Base-by-base conservation (phyloP, 2,888 invertebrate genomes). In the Catocala sponsa region DNA sequence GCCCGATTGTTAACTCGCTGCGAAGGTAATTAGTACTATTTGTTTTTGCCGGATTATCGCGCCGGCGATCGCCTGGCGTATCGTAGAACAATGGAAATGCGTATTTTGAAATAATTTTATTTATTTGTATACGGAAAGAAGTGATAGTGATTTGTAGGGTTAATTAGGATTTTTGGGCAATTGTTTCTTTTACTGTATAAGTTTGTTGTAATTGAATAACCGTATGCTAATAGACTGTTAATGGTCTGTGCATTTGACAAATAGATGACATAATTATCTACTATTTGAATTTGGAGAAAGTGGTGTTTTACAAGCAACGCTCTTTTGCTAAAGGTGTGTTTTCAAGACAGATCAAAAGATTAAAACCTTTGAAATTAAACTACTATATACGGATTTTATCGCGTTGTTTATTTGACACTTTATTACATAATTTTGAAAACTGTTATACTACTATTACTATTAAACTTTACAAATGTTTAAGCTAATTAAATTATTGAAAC, bases 1-100 rank as follows among this genome's bases (percentile, higher is more conserved):
- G 76, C 83, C 74, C 82, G 89, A 89, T 85, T 84, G 89, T 91
- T 92, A 91, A 92, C 91, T 91, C 80, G 84, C 84, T 84, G 81
- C 83, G 77, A 81, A 80, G 83, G 88, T 93, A 94, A 94, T 94
- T 94, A 92, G 92, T 86, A 87, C 91, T 91, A 94, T 94, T 94
- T 93, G 92, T 94, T 91, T 91, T 87, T 67, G 83, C 67, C 80
- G 86, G 76, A 76, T 87, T 93, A 92, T 92, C 92, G 83, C 65
- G 55, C 52, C 87, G 71, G 48, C 53, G 54, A 76, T 81, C 79
- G 78, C 74, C 47, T 51, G 35, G 46, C 58, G 63, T 63, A 63
- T 55, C 78, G 70, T 70, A 69, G 82, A 88, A 94, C 93, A 94
- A 94, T 93, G 86, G 91, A 80, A 88, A 90, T 84, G 83, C 87